Conservation (phyloP, 1,140 invertebrate species). For the Limonius californicus region DNA sequence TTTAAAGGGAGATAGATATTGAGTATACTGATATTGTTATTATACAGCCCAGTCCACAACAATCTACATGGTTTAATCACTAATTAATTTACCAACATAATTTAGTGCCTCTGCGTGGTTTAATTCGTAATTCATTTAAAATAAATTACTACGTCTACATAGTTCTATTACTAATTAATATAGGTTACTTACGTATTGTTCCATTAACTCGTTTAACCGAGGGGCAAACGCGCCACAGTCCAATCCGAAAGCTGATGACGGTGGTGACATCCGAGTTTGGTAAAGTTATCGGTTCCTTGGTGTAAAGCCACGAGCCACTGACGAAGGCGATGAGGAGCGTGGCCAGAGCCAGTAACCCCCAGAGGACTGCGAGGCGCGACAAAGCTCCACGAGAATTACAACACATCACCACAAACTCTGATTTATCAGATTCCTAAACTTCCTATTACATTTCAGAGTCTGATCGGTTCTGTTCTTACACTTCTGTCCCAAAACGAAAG, state of each 20-base stretch:
- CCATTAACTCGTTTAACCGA: conserved; percentile 43
- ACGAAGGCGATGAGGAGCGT: conserved; percentile 50
- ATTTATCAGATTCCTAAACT: neutral
- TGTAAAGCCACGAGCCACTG: conserved; percentile 51
- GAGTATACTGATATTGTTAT: too few species aligned
- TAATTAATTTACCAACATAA: too few species aligned
- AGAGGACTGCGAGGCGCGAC: conserved; percentile 48
- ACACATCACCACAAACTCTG: conserved; percentile 36
- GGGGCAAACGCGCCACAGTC: conserved; percentile 53
- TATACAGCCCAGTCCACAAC: too few species aligned
- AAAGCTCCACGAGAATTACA: conserved; percentile 41
- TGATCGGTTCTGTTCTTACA: too few species aligned
- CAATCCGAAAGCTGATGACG: conserved; percentile 48
- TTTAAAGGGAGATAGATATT: too few species aligned
- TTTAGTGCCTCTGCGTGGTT: too few species aligned
- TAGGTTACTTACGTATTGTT: conserved; percentile 39
- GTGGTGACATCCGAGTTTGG: conserved; percentile 47
- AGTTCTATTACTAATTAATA: too few species aligned
- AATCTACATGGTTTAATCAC: too few species aligned
- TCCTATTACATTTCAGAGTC: too few species aligned
- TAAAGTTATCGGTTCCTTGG: conserved; percentile 49
- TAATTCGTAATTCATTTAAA: too few species aligned
- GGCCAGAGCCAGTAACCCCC: conserved; percentile 46
- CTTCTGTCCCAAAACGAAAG: too few species aligned
- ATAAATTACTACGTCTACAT: too few species aligned